Conservation (phyloP, 2,888 invertebrate genomes). For the Sminthurinus aureus region DNA sequence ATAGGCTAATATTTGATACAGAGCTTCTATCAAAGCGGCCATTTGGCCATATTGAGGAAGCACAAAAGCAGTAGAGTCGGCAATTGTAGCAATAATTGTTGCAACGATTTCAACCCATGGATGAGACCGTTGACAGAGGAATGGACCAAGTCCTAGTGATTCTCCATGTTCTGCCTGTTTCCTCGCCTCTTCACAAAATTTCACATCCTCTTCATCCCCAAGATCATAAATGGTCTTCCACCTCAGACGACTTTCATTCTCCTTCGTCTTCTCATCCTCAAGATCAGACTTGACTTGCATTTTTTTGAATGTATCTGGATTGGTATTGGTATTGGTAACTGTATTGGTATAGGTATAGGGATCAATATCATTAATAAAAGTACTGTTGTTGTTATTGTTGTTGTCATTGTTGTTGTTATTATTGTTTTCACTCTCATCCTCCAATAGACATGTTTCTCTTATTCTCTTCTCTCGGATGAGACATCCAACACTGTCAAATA, state of each 20-base stretch:
- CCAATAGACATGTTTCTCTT: no score
- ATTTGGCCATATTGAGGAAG: neutral
- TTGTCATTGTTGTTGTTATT: no score
- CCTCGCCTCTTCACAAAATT: no score
- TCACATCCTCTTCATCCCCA: no score
- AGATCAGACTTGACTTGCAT: neutral
- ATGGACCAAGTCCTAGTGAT: neutral
- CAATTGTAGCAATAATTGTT: neutral
- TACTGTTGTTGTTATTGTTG: neutral
- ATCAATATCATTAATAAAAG: no score
- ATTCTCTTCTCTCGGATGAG: neutral
- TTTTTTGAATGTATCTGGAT: neutral
- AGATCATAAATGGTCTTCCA: no score
- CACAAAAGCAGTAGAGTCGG: neutral
- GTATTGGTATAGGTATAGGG: no score
- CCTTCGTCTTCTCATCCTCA: neutral
- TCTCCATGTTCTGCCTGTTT: neutral
- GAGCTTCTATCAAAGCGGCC: neutral
- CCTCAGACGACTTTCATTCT: no score
- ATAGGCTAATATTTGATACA: neutral
- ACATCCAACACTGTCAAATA: neutral
- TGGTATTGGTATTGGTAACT: neutral
- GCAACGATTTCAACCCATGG: neutral
- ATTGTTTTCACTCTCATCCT: no score
- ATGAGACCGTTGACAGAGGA: neutral